A percentile compares a stretch with the other conserved stretches of the same genome.
phyloP scores from a whole-genome alignment of 2,113 vertebrate species.

The Orycteropus afer region DNA sequence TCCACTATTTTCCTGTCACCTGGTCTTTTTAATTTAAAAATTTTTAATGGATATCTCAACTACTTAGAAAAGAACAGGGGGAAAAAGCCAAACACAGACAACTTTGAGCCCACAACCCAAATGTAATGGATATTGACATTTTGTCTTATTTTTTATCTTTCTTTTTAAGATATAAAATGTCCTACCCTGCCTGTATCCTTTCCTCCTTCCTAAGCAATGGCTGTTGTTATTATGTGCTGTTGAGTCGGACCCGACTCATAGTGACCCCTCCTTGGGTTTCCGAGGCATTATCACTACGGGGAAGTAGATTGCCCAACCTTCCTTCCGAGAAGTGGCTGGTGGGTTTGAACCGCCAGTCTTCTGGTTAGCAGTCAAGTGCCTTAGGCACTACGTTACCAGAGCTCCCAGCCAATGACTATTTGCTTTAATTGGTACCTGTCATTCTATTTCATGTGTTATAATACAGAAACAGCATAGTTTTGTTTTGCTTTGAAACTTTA shows the following conservation, averaged over 20 bases:
- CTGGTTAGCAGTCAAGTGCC: too few species aligned
- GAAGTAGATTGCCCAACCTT: too few species aligned
- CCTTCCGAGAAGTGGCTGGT: too few species aligned
- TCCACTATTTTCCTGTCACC: neutral
- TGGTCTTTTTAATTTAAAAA: neutral
- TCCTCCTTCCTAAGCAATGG: neutral
- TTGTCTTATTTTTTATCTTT: constrained; percentile 23
- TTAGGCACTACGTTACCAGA: too few species aligned
- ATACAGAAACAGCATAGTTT: neutral
- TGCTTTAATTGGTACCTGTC: neutral
- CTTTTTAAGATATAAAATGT: constrained; percentile 35
- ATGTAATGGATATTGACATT: constrained; percentile 32
- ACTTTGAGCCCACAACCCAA: neutral
- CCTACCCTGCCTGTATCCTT: neutral
- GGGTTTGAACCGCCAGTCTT: too few species aligned
- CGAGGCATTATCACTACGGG: too few species aligned
- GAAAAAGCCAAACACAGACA: neutral
- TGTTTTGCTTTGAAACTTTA: constrained; percentile 45
- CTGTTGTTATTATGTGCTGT: too few species aligned
- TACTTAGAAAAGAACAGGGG: constrained; percentile 13
- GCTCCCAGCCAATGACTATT: neutral
- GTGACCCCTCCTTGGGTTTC: too few species aligned
- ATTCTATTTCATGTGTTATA: constrained; percentile 30
- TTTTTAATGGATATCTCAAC: constrained; percentile 33
- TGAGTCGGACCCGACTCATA: too few species aligned